Evolutionary conservation across 2,888 invertebrate genomes (phyloP), one percentile per base, ranked within the genome.

Genomic region (Meghimatium bilineatum): DNA sequence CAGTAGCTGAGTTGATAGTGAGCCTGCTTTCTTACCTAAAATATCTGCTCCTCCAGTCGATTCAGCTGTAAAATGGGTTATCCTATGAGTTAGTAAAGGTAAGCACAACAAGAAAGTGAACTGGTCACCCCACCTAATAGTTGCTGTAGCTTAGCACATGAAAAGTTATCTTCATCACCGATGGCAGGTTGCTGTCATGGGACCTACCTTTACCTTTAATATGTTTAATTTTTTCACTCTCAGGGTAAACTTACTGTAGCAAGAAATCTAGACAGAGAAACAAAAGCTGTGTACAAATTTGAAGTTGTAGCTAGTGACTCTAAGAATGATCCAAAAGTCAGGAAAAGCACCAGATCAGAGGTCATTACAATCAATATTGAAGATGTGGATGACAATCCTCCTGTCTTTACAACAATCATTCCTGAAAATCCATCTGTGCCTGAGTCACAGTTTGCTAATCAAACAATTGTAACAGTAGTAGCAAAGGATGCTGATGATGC

Each of bases 301-400:
- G 95, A 95, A 89, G 95, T 96, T 0, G 95, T 96, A 87, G 97
- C 97, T 0, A 95, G 95, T 63, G 97, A 97, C 91, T 84, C 84
- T 34, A 72, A 49, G 34, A 71, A 74, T 29, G 63, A 75, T 23
- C 80, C 76, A n/a, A 69, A 34, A 8, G 69, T 76, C 34, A 52
- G 60, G 10, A 71, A 77, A n/a, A 80, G 80, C 29, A 77, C 49
- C 10, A 72, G 76, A 26, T 74, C 78, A 29, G 10, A 88, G 26
- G 82, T 88, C 12, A 89, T 91, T 26, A 89, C 87, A 23, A 96
- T 98, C 0, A 96, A 96, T 0, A 93, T 98, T 44, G 94, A 97
- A 0, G 98, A 98, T 92, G 97, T 97, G 29, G 98, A 98, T 92
- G 98, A 98, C 92, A 97, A 98, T 90, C 97, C 96, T 89, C 98